These are phyloP conservation scores for Elephas maximus DNA, from an alignment of 2,113 vertebrate genomes.

Conservation along the genomic window DNA sequence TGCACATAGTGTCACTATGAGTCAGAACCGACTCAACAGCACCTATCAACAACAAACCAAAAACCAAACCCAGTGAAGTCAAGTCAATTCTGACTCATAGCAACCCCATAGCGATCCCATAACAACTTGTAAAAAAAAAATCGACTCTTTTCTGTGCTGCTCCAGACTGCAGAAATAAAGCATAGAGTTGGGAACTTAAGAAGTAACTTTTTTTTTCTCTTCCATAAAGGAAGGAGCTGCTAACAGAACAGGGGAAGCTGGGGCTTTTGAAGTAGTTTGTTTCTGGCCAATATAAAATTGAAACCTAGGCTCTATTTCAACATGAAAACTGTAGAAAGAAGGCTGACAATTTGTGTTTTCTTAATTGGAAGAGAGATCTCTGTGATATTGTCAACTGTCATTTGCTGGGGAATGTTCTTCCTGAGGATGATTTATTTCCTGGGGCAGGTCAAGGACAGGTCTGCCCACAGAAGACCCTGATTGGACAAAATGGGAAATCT, in stretches of 20 bases:
- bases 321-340: neutral
- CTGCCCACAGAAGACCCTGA: neutral
- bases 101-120: too few relatives aligned
- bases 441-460: neutral
- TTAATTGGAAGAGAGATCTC: neutral
- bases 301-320: neutral
- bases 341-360: neutral
- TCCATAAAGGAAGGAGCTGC: neutral
- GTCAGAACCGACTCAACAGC: too few relatives aligned
- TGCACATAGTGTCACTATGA: too few relatives aligned
- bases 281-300: neutral
- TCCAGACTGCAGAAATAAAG: neutral
- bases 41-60: too few relatives aligned
- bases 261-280: neutral
- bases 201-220: neutral
- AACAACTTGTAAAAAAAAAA: neutral
- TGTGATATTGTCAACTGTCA: neutral
- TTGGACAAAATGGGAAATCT: neutral
- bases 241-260: neutral
- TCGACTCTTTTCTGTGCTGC: neutral
- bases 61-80: too few relatives aligned
- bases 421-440: neutral
- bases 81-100: too few relatives aligned
- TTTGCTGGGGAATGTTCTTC: neutral
- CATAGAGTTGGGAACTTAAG: neutral